A percentile compares a stretch with the other conserved stretches of the same genome.
These are phyloP conservation scores for Cephalotes varians DNA, from an alignment of 2,888 invertebrate species.

Conservation along the genomic window DNA sequence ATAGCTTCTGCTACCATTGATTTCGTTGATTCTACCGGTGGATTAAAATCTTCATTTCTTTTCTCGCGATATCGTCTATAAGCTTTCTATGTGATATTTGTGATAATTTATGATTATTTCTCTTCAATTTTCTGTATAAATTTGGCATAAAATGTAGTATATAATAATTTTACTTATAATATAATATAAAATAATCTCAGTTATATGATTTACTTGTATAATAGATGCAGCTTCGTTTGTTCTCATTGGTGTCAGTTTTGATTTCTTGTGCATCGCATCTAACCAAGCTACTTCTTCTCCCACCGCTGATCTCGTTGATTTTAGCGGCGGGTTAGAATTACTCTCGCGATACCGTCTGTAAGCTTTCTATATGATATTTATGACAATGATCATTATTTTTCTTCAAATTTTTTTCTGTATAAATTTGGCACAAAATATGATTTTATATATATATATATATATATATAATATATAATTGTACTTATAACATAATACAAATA, in stretches of 20 bases:
- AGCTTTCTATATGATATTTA: constrained; percentile 59
- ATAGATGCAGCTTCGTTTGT: constrained; percentile 77
- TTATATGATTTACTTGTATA: constrained; percentile 80
- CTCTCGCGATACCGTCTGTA: constrained; percentile 68
- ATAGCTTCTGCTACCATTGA: constrained; percentile 73
- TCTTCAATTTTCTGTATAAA: not conserved
- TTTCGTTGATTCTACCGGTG: constrained; percentile 59
- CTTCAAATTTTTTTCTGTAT: not conserved
- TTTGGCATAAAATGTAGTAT: not conserved
- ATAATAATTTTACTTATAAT: not conserved
- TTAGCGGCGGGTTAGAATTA: constrained; percentile 52
- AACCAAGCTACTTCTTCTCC: constrained; percentile 77
- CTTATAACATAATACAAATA: not conserved
- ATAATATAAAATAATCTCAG: constrained; percentile 62
- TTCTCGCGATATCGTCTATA: constrained; percentile 68
- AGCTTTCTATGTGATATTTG: constrained; percentile 59
- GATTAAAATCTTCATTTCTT: constrained; percentile 46
- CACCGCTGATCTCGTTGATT: constrained; percentile 68
- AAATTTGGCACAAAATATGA: not conserved
- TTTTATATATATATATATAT: too few species aligned
- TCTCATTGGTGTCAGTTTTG: constrained; percentile 68
- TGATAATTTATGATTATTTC: not conserved
- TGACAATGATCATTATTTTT: not conserved
- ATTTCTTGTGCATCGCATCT: constrained; percentile 78
- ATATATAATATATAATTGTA: not conserved